A percentile compares a stretch with the other conserved stretches of the same genome.
These are phyloP conservation scores for Rhagium mordax DNA, from an alignment of 2,888 invertebrate species.

Conservation along the genomic window DNA sequence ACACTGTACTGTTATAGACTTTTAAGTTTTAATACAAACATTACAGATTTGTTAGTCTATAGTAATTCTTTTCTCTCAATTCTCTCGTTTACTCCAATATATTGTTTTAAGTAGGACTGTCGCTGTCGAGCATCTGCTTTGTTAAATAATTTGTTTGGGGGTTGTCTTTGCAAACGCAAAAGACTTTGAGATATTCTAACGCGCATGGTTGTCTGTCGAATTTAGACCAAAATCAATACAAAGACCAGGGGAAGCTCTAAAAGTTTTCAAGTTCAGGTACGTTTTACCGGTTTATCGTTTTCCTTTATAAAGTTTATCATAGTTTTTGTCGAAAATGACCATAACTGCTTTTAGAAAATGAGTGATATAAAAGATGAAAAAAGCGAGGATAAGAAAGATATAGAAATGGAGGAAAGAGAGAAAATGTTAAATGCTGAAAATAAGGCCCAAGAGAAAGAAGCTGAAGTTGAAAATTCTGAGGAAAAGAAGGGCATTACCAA, in stretches of 20 bases:
- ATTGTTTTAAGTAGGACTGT: neutral
- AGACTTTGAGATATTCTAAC: too few species aligned
- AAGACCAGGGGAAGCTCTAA: constrained; percentile 17
- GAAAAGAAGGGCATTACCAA: constrained; percentile 72
- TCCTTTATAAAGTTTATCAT: neutral
- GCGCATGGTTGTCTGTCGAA: constrained; percentile 21
- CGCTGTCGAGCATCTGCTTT: neutral
- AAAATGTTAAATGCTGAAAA: constrained; percentile 76
- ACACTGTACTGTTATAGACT: neutral
- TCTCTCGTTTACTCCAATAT: neutral
- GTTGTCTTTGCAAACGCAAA: too few species aligned
- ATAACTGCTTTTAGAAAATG: constrained; percentile 42
- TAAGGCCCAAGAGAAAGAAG: constrained; percentile 71
- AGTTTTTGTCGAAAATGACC: neutral
- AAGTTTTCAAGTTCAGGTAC: constrained; percentile 26
- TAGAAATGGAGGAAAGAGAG: constrained; percentile 78
- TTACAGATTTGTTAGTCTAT: neutral
- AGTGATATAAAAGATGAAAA: constrained; percentile 62
- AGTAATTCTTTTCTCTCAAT: neutral
- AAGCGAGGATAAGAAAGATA: constrained; percentile 78
- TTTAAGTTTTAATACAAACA: constrained; percentile 1
- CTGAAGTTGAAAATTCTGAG: constrained; percentile 66
- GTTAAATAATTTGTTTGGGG: neutral
- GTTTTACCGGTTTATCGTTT: neutral
- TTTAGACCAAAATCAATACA: constrained; percentile 25